Conservation (phyloP, 2,888 invertebrate genomes). For the Drosophila lacicola region DNA sequence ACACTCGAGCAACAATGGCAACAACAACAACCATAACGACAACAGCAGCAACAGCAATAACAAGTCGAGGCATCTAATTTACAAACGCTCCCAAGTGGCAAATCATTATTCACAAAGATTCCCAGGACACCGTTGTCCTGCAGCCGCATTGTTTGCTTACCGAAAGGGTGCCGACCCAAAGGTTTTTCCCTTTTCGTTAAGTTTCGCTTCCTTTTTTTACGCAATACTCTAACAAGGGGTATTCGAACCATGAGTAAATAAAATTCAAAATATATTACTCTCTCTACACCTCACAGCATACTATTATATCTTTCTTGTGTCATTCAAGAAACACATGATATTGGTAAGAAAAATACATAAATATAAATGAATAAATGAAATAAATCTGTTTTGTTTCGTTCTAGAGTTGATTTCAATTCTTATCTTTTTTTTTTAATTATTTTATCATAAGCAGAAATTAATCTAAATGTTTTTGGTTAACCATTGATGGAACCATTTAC, state of each 20-base stretch:
- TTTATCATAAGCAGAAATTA: too few species aligned
- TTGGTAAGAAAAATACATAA: too few species aligned
- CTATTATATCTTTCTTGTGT: too few species aligned
- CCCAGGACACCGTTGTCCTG: slow-evolving; percentile 46
- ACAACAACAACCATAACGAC: slow-evolving; percentile 23
- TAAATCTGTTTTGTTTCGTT: too few species aligned
- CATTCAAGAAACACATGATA: too few species aligned
- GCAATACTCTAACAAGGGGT: background rate
- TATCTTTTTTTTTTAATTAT: too few species aligned
- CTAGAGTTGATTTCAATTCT: too few species aligned
- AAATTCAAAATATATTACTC: too few species aligned
- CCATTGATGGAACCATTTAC: too few species aligned
- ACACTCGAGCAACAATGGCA: slow-evolving; percentile 38
- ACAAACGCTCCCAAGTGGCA: slow-evolving; percentile 79
- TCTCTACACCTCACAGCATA: background rate
- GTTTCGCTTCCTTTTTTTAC: background rate
- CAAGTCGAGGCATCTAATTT: slow-evolving; percentile 70
- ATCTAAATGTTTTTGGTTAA: too few species aligned
- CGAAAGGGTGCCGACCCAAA: slow-evolving; percentile 48
- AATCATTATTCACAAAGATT: slow-evolving; percentile 75
- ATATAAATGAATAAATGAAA: too few species aligned
- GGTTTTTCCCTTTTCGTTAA: slow-evolving; percentile 8
- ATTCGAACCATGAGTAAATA: slow-evolving; percentile 7
- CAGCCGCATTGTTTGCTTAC: slow-evolving; percentile 59
- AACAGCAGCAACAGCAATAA: slow-evolving; percentile 37